phyloP scores from a whole-genome alignment of 2,888 invertebrate genomes.

The Orthosia incerta region DNA sequence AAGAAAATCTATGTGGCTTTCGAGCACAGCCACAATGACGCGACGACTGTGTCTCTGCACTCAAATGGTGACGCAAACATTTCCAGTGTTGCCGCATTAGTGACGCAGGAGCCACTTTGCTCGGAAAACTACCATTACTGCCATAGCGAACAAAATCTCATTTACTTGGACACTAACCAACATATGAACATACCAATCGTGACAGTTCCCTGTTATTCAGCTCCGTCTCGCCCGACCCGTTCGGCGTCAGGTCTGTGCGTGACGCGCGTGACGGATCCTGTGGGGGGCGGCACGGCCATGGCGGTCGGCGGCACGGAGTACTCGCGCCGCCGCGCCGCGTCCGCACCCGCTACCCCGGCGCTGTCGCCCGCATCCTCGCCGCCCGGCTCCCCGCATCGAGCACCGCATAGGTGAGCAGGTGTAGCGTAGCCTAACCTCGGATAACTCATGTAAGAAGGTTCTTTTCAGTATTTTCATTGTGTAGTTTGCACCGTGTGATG shows the following conservation, averaged over 20 bases:
- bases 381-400: constrained; percentile 91
- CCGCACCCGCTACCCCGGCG: constrained; percentile 94
- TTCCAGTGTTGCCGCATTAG: too few relatives aligned
- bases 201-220: constrained; percentile 74
- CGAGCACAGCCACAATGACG: too few relatives aligned
- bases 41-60: too few relatives aligned
- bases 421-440: constrained; percentile 18
- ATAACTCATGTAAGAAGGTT: constrained; percentile 26
- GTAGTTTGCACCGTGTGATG: constrained; percentile 11
- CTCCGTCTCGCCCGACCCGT: constrained; percentile 94
- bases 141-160: background rate
- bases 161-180: background rate
- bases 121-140: too few relatives aligned
- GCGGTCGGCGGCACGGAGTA: constrained; percentile 91
- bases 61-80: too few relatives aligned
- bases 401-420: constrained; percentile 79
- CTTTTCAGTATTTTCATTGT: constrained; percentile 20
- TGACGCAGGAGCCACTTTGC: too few relatives aligned
- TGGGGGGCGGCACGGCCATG: constrained; percentile 91
- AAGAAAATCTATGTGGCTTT: too few relatives aligned
- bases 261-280: constrained; percentile 91
- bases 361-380: constrained; percentile 95
- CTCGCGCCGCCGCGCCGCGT: constrained; percentile 92
- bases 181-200: background rate
- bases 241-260: constrained; percentile 94